These are phyloP conservation scores for Parnassius orleans DNA, from an alignment of 2,888 invertebrate genomes.

Conservation along the genomic window DNA sequence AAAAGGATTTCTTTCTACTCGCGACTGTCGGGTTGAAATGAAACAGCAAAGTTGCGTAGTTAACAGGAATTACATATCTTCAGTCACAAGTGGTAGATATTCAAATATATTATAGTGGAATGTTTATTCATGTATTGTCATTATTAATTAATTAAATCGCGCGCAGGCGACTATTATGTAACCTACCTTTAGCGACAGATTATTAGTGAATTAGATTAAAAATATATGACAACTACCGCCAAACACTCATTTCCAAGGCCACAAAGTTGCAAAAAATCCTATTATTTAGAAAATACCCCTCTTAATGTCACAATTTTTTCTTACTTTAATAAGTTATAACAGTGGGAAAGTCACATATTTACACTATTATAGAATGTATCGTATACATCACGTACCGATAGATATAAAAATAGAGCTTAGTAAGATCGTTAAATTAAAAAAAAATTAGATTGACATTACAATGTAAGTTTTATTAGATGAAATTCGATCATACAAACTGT, in stretches of 20 bases:
- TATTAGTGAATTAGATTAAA: slow-evolving; percentile 4
- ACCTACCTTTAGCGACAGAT: slow-evolving; percentile 11
- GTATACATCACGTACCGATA: slow-evolving; percentile 74
- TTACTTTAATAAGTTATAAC: slow-evolving; percentile 62
- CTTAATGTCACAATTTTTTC: slow-evolving; percentile 49
- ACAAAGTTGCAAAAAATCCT: slow-evolving; percentile 33
- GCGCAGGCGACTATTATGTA: background rate
- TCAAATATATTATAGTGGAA: slow-evolving; percentile 19
- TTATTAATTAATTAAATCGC: slow-evolving; percentile 6
- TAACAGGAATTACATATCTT: slow-evolving; percentile 50
- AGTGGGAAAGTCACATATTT: slow-evolving; percentile 73
- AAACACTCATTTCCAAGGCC: slow-evolving; percentile 24
- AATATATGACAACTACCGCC: slow-evolving; percentile 33
- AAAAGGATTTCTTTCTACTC: slow-evolving; percentile 12
- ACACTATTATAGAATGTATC: slow-evolving; percentile 76
- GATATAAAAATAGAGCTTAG: slow-evolving; percentile 79
- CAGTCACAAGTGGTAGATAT: slow-evolving; percentile 31
- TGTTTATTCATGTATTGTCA: slow-evolving; percentile 19
- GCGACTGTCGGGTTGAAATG: slow-evolving; percentile 9
- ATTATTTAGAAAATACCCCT: slow-evolving; percentile 53
- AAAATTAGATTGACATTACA: slow-evolving; percentile 68
- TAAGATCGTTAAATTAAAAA: slow-evolving; percentile 72
- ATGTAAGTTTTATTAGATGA: slow-evolving; percentile 70
- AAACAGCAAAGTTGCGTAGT: slow-evolving; percentile 41
- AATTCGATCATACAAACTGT: slow-evolving; percentile 69